These are phyloP conservation scores for Pampusana beccarii DNA, from an alignment of 2,113 vertebrate species.

Conservation along the genomic window DNA sequence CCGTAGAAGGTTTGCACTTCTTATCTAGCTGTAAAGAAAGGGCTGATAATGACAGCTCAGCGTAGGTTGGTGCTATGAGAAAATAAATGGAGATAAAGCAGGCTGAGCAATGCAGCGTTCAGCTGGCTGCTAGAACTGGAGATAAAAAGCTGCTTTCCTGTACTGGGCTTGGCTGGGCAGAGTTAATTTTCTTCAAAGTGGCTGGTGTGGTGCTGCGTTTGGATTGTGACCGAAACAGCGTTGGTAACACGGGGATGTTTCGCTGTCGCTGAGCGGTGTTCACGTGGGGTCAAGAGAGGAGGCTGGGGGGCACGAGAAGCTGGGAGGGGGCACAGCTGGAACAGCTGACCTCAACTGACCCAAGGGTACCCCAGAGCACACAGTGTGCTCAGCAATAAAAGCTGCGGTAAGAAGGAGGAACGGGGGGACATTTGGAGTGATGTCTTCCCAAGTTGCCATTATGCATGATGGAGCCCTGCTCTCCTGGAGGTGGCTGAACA, in stretches of 20 bases:
- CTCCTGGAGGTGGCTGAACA: not conserved
- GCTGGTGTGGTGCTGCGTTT: not conserved
- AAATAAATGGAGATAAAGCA: not conserved
- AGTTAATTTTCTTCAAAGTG: not conserved
- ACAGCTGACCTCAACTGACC: not conserved
- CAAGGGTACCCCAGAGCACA: rapidly evolving
- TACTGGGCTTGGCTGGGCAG: not conserved
- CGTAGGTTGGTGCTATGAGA: not conserved
- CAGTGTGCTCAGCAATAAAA: not conserved
- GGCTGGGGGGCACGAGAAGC: not conserved
- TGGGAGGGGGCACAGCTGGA: too few species aligned
- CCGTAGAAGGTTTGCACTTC: not conserved
- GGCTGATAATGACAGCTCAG: not conserved
- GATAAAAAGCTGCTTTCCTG: not conserved
- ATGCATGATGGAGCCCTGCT: rapidly evolving
- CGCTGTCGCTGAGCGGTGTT: not conserved
- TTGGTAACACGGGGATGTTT: not conserved
- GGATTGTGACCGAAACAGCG: not conserved
- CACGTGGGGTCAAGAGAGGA: rapidly evolving
- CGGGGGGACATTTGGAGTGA: rapidly evolving
- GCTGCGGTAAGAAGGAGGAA: not conserved
- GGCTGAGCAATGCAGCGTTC: not conserved
- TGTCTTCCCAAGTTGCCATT: rapidly evolving
- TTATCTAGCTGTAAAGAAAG: not conserved
- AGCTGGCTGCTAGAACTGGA: not conserved